Percentiles rank a stretch among this genome's conserved stretches.
Conservation (phyloP, 2,888 invertebrate genomes). For the Dasysyrphus tricinctus region DNA sequence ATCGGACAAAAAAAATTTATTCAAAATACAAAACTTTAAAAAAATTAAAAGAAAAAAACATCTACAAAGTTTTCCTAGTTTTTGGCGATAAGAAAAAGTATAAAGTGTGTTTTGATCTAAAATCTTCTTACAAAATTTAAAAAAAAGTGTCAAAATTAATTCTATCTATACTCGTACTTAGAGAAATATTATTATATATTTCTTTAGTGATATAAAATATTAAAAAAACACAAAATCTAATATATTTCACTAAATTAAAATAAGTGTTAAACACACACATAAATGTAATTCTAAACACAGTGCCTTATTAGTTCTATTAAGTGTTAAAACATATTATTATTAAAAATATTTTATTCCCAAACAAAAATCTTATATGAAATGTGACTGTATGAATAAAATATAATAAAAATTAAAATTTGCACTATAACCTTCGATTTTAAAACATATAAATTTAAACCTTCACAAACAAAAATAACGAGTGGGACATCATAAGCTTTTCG, state of each 20-base stretch:
- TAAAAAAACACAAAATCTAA: conserved; percentile 27
- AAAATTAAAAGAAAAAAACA: conserved; percentile 36
- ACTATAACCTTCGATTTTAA: conserved; percentile 40
- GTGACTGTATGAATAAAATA: conserved; percentile 55
- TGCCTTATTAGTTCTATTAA: conserved; percentile 63
- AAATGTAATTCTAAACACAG: conserved; percentile 53
- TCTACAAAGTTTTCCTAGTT: background rate
- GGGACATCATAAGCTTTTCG: conserved; percentile 57
- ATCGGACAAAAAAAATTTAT: conserved; percentile 38
- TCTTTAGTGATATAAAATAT: conserved; percentile 39
- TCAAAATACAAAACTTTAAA: conserved; percentile 33
- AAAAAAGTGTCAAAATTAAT: conserved; percentile 55
- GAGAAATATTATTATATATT: conserved; percentile 35
- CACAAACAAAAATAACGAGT: conserved; percentile 28
- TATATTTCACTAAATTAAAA: conserved; percentile 19
- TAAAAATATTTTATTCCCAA: conserved; percentile 26
- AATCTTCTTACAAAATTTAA: too few species aligned
- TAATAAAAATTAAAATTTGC: conserved; percentile 58
- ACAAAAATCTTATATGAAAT: conserved; percentile 46
- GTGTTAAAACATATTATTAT: conserved; percentile 11
- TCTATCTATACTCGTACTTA: conserved; percentile 61
- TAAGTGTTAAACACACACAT: conserved; percentile 5
- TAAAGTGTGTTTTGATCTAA: conserved; percentile 3
- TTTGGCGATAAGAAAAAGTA: conserved; percentile 5
- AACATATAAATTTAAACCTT: conserved; percentile 69